Evolutionary conservation across 1,140 invertebrate species (phyloP).

Genomic region (Drosophila melanogaster): Release_6_plus_ISO1_MT NT_033777.3:14281501-14282000

Average conservation of each 20-base stretch:
- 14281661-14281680: conserved; percentile 61
- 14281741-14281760: conserved; percentile 29
- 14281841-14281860: conserved; percentile 10
- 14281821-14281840: conserved; percentile 19
- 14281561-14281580: conserved; percentile 52
- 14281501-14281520: conserved; percentile 39
- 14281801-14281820: conserved; percentile 60
- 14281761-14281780: conserved; percentile 54
- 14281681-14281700: conserved; percentile 77
- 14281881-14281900: not conserved
- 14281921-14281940: not conserved
- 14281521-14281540: not conserved
- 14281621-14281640: conserved; percentile 16
- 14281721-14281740: conserved; percentile 18
- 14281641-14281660: conserved; percentile 57
- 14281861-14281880: conserved; percentile 7
- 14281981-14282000: not conserved
- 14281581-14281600: conserved; percentile 62
- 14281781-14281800: conserved; percentile 69
- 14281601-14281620: conserved; percentile 38
- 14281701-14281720: conserved; percentile 59
- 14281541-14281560: conserved; percentile 8
- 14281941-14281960: conserved; percentile 3
- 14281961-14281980: not conserved
- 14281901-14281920: not conserved